Base-by-base conservation (phyloP, 2,888 invertebrate species). In the Timema cristinae region DNA sequence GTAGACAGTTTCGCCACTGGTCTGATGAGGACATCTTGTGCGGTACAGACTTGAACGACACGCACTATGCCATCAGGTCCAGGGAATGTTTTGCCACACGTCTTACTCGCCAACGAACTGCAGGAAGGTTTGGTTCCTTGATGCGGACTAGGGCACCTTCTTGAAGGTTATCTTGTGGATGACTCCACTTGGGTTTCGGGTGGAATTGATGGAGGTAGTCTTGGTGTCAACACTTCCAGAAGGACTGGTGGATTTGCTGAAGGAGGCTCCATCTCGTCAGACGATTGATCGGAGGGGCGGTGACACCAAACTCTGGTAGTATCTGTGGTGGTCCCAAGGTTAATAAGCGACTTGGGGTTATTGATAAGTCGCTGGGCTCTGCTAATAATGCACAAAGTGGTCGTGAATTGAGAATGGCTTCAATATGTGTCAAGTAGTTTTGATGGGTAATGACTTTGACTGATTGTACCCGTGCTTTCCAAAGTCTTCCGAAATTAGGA, bases 261-360 rank as follows among this genome's bases (percentile, higher is more conserved):
- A 61, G 32, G 7, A 69, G 49, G n/a, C 61, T 47, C 63, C 70
- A 69, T 59, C 70, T 52, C n/a, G 59, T 56, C 16, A 69, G 49
- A 13, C 70, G 47, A 66, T 48, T 48, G 10, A 32, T 10, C 32
- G 59, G 48, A 7, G 15, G 4, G 13, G 52, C 48, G 13, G 70
- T 69, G 48, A 69, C 8, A 50, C 61, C 70, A 10, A 47, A 47
- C n/a, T 66, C 63, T 32, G 63, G 61, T 11, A 69, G 2, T 6
- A 15, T 10, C 32, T 50, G 59, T 10, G 61, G 15, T 6, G 70
- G 70, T 6, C 16, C 56, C 13, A 56, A 48, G n/a, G 50, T 70
- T 8, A 70, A 5, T n/a, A 70, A 70, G 48, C 66, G 70, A 47
- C 48, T 56, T 7, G 70, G 70, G 47, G 70, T 69, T 32, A 69